Conservation (phyloP, 2,797 vertebrate species). For the Poecilia gillii region DNA sequence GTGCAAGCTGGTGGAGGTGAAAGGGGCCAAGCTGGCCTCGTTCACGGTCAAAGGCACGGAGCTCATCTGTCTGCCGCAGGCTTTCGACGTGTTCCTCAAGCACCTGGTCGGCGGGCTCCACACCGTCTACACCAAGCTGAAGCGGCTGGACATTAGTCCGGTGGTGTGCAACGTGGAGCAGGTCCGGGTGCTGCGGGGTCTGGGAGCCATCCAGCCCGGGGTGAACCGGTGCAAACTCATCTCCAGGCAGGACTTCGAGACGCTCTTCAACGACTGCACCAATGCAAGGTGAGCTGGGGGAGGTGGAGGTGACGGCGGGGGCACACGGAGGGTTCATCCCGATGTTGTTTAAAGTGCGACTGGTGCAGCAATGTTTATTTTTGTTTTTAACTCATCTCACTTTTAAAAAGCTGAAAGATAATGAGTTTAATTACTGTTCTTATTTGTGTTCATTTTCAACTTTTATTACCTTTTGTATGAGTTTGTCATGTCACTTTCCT, state of each 20-base stretch:
- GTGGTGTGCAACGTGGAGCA: constrained; percentile 99
- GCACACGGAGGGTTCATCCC: not conserved
- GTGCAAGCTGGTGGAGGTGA: constrained; percentile 97
- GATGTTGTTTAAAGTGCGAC: not conserved
- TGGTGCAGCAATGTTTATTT: not conserved
- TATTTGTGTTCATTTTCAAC: not conserved
- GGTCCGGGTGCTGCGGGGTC: constrained; percentile 95
- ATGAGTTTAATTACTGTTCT: not conserved
- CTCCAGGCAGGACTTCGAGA: constrained; percentile 98
- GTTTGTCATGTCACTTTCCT: not conserved
- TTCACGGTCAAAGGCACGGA: constrained; percentile 97
- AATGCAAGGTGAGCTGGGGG: constrained; percentile 89
- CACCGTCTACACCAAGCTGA: constrained; percentile 99
- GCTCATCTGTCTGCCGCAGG: constrained; percentile 98
- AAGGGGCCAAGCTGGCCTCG: constrained; percentile 96
- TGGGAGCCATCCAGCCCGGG: constrained; percentile 97
- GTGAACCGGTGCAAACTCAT: constrained; percentile 99
- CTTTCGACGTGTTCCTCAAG: constrained; percentile 98
- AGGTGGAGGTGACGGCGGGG: not conserved
- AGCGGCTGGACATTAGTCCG: constrained; percentile 95
- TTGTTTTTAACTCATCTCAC: too few species aligned
- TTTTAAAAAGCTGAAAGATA: not conserved
- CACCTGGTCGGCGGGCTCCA: constrained; percentile 98
- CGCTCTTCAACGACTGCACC: constrained; percentile 97
- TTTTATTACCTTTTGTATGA: not conserved